Evolutionary conservation across 2,888 invertebrate species (phyloP), one percentile per base, ranked within the genome.

Genomic region (Hyalella azteca): DNA sequence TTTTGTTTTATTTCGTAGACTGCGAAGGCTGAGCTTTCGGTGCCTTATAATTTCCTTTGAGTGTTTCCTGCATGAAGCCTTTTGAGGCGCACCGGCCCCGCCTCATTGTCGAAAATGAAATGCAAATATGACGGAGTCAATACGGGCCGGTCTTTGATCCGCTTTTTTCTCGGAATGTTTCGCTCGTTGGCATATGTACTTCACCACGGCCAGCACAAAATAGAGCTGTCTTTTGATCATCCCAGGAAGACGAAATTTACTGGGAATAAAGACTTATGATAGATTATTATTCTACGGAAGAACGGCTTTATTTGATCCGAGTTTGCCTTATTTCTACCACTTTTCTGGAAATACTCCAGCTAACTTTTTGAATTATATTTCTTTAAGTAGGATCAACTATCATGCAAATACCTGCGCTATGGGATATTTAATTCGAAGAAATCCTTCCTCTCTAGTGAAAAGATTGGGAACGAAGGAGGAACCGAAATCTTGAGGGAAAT

Each of bases 31-130:
- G 22, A 54, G 54, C 26, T 54, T 54, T 54, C 29, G 26, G 54
- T 22, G 54, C 29, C 54, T 54, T 54, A 54, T 54, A 54, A 54
- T 54, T 54, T 54, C 54, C 54, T 54, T 54, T 54, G 54, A 54
- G 54, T 54, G 54, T 54, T 54, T 54, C 54, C 54, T 54, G 54
- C 54, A 54, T 54, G 54, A 54, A 54, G 54, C 54, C 54, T 54
- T 54, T 54, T 54, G 54, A 54, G 54, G 9, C 54, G 54, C 22
- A 29, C 54, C 54, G 13, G 22, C 54, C 49, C 49, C 54, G 22
- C 26, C 54, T 54, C 54, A 54, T 54, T 54, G 54, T 54, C 54
- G 54, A 54, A 54, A 54, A 54, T 54, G 54, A 54, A 54, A 54
- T 54, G 54, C 54, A 54, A 54, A 54, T 54, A 54, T 54, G 54